A percentile compares a stretch with the other conserved stretches of the same genome.
These are phyloP conservation scores for Caenorhabditis plicata DNA, from an alignment of 2,888 invertebrate genomes.

Conservation along the genomic window DNA sequence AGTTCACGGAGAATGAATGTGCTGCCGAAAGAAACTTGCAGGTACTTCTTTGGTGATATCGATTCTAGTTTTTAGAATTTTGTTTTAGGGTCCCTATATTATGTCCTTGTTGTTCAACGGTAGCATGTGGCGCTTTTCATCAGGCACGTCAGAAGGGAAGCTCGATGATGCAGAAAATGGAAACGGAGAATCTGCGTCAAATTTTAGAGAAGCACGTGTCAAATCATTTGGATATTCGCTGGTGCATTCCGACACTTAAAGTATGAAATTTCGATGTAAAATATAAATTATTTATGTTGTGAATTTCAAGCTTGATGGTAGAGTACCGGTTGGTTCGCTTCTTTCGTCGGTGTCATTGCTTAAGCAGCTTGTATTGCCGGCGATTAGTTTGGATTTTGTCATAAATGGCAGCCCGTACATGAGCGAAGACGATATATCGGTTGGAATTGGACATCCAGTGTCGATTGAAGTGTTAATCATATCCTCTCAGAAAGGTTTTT, in stretches of 20 bases:
- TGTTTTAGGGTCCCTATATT: conserved; percentile 61
- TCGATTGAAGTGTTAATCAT: conserved; percentile 49
- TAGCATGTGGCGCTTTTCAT: conserved; percentile 56
- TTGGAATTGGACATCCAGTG: conserved; percentile 56
- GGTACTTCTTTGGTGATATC: conserved; percentile 24
- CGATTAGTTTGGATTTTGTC: conserved; percentile 52
- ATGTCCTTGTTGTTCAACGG: conserved; percentile 63
- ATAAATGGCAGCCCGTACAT: conserved; percentile 51
- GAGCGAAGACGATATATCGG: conserved; percentile 56
- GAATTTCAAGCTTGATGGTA: conserved; percentile 52
- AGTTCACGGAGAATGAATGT: conserved; percentile 52
- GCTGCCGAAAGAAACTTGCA: conserved; percentile 61
- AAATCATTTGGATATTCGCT: conserved; percentile 59
- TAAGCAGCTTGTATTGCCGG: conserved; percentile 62
- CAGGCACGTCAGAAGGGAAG: conserved; percentile 56
- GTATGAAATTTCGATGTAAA: conserved; percentile 18
- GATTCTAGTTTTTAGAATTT: neutral
- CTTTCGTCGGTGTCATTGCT: conserved; percentile 61
- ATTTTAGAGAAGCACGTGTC: conserved; percentile 59
- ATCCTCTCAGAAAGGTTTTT: conserved; percentile 37
- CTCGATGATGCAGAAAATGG: conserved; percentile 62
- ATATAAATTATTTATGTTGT: neutral
- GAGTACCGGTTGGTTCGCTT: conserved; percentile 61
- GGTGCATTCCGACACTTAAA: conserved; percentile 54
- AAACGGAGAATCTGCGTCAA: conserved; percentile 49